These are phyloP conservation scores for Molorchus minor DNA, from an alignment of 2,888 invertebrate species.

Conservation along the genomic window DNA sequence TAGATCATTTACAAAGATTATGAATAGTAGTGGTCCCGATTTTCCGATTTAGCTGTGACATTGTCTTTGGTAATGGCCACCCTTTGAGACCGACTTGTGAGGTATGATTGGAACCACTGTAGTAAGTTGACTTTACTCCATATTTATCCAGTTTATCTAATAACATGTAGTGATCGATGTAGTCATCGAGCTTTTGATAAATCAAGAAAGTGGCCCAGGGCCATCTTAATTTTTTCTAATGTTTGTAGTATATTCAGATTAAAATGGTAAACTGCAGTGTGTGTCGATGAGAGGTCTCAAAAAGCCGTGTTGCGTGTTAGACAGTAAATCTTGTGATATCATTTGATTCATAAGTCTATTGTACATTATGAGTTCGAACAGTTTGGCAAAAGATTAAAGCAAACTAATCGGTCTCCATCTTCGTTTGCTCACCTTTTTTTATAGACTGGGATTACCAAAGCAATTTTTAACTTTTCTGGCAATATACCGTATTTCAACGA, in stretches of 20 bases:
- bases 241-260: not conserved
- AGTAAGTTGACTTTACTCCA: not conserved
- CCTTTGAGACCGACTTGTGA: not conserved
- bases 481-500: not conserved
- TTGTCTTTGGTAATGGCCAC: too few species aligned
- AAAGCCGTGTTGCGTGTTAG: not conserved
- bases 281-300: not conserved
- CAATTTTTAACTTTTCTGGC: not conserved
- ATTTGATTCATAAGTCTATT: not conserved
- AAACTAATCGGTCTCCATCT: not conserved
- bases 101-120: not conserved
- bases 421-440: not conserved
- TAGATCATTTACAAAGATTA: too few species aligned
- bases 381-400: not conserved
- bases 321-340: too few species aligned
- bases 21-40: not conserved
- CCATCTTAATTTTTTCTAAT: not conserved
- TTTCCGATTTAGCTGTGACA: not conserved
- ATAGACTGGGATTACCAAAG: not conserved
- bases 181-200: not conserved
- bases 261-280: not conserved
- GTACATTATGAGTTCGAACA: not conserved
- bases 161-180: not conserved
- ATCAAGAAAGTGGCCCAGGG: not conserved
- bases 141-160: not conserved